phyloP scores from a whole-genome alignment of 2,113 vertebrate genomes.

The Pygoscelis antarcticus region DNA sequence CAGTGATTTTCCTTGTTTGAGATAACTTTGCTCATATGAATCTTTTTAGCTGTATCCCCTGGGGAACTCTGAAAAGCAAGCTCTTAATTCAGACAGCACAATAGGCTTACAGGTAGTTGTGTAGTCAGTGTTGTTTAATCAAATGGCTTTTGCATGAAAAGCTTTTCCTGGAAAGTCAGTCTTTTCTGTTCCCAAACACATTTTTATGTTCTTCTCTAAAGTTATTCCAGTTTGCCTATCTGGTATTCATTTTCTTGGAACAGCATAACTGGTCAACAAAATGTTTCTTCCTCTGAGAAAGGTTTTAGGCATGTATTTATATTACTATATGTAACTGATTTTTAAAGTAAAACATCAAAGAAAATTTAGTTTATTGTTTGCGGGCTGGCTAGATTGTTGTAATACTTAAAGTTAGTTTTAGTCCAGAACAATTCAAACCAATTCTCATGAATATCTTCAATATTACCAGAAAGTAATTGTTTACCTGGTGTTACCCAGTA shows the following conservation, averaged over 20 bases:
- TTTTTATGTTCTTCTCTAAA: slow-evolving; percentile 46
- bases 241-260: slow-evolving; percentile 54
- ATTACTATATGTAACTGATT: slow-evolving; percentile 3
- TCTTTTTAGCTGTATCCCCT: background rate
- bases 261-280: background rate
- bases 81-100: background rate
- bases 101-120: slow-evolving; percentile 8
- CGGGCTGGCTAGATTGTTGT: background rate
- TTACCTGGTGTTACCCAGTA: background rate
- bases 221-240: slow-evolving; percentile 39
- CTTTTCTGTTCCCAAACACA: background rate
- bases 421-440: background rate
- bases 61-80: background rate
- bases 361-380: background rate
- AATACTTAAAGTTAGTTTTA: background rate
- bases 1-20: background rate
- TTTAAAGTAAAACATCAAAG: background rate
- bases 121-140: background rate
- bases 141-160: background rate
- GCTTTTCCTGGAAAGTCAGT: slow-evolving; percentile 13
- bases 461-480: background rate
- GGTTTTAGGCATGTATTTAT: slow-evolving; percentile 7
- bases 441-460: background rate
- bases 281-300: slow-evolving; percentile 4
- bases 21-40: background rate